A percentile compares a stretch with the other conserved stretches of the same genome.
Evolutionary conservation across 2,113 vertebrate genomes (phyloP).

Genomic region (Hyaena hyaena): DNA sequence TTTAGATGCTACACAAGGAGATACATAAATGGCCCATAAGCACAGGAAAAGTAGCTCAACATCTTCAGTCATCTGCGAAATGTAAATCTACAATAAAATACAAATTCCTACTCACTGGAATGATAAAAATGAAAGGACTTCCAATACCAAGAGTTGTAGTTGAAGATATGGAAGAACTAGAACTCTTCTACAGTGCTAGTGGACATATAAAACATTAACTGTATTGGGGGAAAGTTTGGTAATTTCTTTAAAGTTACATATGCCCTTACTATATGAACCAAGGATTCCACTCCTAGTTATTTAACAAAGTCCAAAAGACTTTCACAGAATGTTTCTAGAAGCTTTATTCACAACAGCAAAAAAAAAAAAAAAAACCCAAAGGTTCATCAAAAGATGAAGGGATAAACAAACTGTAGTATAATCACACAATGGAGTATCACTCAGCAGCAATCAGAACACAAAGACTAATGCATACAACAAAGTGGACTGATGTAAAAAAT

Average conservation of each 20-base stretch:
- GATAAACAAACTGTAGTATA: not conserved
- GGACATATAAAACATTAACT: not conserved
- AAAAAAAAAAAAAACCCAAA: not conserved
- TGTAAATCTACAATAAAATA: not conserved
- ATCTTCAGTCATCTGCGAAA: not conserved
- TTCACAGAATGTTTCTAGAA: not conserved
- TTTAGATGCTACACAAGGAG: not conserved
- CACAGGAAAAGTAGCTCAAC: not conserved
- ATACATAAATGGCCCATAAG: not conserved
- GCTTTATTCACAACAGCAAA: slow-evolving; percentile 7
- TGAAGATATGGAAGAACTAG: not conserved
- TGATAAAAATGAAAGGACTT: not conserved
- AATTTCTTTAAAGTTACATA: not conserved
- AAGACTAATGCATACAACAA: not conserved
- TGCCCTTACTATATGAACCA: not conserved
- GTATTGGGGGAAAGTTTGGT: not conserved
- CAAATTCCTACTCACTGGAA: not conserved
- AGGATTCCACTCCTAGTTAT: not conserved
- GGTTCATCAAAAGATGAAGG: not conserved
- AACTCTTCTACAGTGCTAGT: not conserved
- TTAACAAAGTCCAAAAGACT: not conserved
- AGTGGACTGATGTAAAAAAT: not conserved
- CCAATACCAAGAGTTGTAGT: not conserved
- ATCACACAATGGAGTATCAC: not conserved
- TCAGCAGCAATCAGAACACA: not conserved